phyloP scores from a whole-genome alignment of 2,113 vertebrate genomes.

The Tupaia chinensis region DNA sequence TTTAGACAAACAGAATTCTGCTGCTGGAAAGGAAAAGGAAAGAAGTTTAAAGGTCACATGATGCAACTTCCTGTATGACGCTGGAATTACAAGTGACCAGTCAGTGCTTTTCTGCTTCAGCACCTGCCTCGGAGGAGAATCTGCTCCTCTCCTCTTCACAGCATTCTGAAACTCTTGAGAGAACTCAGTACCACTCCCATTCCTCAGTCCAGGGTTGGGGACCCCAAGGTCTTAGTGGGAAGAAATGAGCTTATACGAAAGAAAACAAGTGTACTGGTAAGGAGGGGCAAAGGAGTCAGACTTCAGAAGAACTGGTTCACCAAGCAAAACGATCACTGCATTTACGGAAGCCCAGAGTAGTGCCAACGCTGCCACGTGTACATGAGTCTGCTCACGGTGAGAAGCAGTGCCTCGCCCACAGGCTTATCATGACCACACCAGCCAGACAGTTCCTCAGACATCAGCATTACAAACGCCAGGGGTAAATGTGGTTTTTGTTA shows the following conservation, averaged over 20 bases:
- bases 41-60: neutral
- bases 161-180: neutral
- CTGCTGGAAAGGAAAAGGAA: neutral
- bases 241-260: neutral
- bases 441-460: neutral
- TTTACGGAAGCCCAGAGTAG: neutral
- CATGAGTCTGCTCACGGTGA: neutral
- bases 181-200: neutral
- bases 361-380: neutral
- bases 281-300: neutral
- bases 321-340: neutral
- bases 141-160: neutral
- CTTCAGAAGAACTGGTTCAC: conserved; percentile 1
- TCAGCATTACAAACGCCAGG: neutral
- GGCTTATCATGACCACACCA: neutral
- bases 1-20: neutral
- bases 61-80: neutral
- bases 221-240: neutral
- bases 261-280: neutral
- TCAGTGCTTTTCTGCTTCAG: neutral
- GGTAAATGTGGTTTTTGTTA: neutral
- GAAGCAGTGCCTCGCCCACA: neutral
- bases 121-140: neutral
- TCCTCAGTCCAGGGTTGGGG: neutral
- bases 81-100: neutral